phyloP scores from a whole-genome alignment of 2,888 invertebrate genomes.

The Diarsia brunnea region DNA sequence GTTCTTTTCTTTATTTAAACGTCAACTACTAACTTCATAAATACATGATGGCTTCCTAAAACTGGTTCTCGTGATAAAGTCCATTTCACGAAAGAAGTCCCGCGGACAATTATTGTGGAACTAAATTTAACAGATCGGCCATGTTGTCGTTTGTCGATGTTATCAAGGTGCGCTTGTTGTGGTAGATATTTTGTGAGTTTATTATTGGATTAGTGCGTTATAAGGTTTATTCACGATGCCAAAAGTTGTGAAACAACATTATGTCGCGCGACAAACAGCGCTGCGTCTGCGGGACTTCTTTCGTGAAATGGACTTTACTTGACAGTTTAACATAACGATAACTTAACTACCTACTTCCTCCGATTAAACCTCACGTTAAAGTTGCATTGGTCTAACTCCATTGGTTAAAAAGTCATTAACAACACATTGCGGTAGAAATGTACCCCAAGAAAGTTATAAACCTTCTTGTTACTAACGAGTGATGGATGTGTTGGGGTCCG shows the following conservation, averaged over 20 bases:
- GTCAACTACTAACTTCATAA: background rate
- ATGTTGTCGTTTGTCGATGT: too few relatives aligned
- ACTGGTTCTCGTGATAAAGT: background rate
- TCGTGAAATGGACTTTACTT: too few relatives aligned
- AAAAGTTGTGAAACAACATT: too few relatives aligned
- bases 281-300: too few relatives aligned
- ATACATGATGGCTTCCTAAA: background rate
- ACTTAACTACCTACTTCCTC: background rate
- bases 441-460: constrained; percentile 47
- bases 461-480: constrained; percentile 38
- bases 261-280: too few relatives aligned
- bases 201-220: too few relatives aligned
- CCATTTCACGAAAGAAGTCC: too few relatives aligned
- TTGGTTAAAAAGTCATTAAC: constrained; percentile 48
- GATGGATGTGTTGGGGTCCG: constrained; percentile 48
- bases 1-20: background rate
- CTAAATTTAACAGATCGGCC: too few relatives aligned
- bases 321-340: constrained; percentile 4
- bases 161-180: too few relatives aligned
- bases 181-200: too few relatives aligned
- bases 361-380: background rate
- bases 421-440: constrained; percentile 13
- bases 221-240: too few relatives aligned
- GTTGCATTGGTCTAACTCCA: background rate
- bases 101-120: too few relatives aligned